Percentiles rank a stretch among this genome's conserved stretches.
These are phyloP conservation scores for Pseudomyrmex cubaensis DNA, from an alignment of 1,140 invertebrate species.

Conservation along the genomic window DNA sequence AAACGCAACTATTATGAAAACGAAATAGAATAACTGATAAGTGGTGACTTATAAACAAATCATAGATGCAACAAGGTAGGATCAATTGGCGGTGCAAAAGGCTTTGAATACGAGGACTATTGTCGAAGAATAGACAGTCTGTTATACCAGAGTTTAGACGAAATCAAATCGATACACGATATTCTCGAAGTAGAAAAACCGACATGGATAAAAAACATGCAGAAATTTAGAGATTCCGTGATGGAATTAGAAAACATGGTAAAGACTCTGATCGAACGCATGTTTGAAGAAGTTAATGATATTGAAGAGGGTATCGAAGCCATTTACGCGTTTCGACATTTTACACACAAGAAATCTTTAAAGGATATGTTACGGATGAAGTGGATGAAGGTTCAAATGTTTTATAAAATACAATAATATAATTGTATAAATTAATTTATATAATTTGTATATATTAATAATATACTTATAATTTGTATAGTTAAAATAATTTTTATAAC, in stretches of 20 bases:
- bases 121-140: constrained; percentile 85
- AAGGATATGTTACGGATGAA: constrained; percentile 87
- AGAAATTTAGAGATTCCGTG: constrained; percentile 87
- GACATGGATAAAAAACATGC: constrained; percentile 91
- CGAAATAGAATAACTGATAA: neutral
- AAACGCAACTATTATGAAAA: neutral
- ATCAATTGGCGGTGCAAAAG: constrained; percentile 89
- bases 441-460: no score
- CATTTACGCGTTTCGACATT: constrained; percentile 89
- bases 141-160: constrained; percentile 88
- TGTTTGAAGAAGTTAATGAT: constrained; percentile 89
- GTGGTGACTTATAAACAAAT: constrained; percentile 39
- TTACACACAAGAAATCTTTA: constrained; percentile 88
- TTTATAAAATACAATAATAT: no score
- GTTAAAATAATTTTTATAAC: no score
- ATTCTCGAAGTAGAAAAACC: constrained; percentile 91
- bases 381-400: constrained; percentile 84
- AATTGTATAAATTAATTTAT: no score
- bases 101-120: constrained; percentile 89
- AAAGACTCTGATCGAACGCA: constrained; percentile 89
- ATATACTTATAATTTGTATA: no score
- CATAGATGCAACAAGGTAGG: constrained; percentile 87
- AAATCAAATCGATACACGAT: constrained; percentile 87
- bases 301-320: constrained; percentile 90
- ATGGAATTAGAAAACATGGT: constrained; percentile 88